Evolutionary conservation across 2,888 invertebrate genomes (phyloP), one percentile per base, ranked within the genome.

Genomic region (Uropetala carovei): DNA sequence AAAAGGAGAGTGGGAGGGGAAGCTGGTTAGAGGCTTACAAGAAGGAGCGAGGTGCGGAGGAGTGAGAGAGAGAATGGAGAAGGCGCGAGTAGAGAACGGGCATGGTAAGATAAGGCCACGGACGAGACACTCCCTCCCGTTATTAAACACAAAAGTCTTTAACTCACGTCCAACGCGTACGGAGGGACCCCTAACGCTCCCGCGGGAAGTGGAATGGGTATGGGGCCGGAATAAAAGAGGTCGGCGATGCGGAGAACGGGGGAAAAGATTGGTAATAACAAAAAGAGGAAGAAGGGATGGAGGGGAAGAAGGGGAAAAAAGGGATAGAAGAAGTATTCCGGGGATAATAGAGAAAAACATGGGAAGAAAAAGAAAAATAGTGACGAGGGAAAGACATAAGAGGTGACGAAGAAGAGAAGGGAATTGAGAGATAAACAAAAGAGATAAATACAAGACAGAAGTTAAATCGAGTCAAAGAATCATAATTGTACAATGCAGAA

Each of bases 121-220:
- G 89, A 89, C 89, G 89, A 89, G 89, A 60, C 64, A 68, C 89
- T 89, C 89, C 89, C 30, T 43, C 60, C 89, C 89, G 89, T 89
- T 89, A 89, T 89, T 89, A 89, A 89, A 89, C 89, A 89, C 89
- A 89, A 56, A 89, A 89, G 89, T 89, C 89, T 64, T 89, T 89
- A 89, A 89, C 89, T 89, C 89, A 89, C 89, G 89, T 89, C 89
- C 89, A 64, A 86, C 86, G 86, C 86, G 86, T 86, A 86, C 59
- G 86, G 60, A 60, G 86, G 60, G 86, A 64, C 86, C 83, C 57
- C 83, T 83, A 83, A 83, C 57, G 83, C 83, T 89, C 89, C 89
- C 89, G 60, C 64, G 89, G 89, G 89, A 89, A 60, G 89, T 68
- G 89, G 89, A 57, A 83, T 83, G 83, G 83, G 57, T 83, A 83